Evolutionary conservation across 1,140 invertebrate species (phyloP).

Genomic region (Drosophila aff.): DNA sequence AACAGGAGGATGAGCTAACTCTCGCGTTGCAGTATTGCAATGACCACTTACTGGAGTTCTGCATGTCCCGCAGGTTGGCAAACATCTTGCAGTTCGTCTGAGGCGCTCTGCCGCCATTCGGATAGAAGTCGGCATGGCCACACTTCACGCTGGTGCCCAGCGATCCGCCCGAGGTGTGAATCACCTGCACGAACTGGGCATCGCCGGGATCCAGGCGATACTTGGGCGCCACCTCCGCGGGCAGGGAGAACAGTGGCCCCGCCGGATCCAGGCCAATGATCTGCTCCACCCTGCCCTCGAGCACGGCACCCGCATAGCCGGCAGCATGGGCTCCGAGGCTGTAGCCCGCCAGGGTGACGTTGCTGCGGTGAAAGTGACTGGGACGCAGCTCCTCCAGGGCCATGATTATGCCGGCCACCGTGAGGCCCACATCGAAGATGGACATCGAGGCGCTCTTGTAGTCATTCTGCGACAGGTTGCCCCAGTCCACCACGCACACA

Average conservation of each 20-base stretch:
- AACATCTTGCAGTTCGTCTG: slow-evolving; percentile 91
- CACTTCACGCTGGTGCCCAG: slow-evolving; percentile 90
- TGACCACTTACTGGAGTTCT: slow-evolving; percentile 66
- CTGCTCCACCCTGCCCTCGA: slow-evolving; percentile 85
- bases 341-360: slow-evolving; percentile 91
- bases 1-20: not conserved
- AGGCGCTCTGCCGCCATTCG: slow-evolving; percentile 91
- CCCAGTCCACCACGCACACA: slow-evolving; percentile 88
- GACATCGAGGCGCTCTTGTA: slow-evolving; percentile 81
- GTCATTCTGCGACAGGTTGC: slow-evolving; percentile 86
- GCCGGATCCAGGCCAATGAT: slow-evolving; percentile 91
- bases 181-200: slow-evolving; percentile 95
- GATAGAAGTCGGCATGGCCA: slow-evolving; percentile 95
- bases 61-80: slow-evolving; percentile 66
- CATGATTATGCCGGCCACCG: slow-evolving; percentile 87
- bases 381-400: slow-evolving; percentile 86
- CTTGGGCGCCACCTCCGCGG: slow-evolving; percentile 86
- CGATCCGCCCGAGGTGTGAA: slow-evolving; percentile 94
- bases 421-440: slow-evolving; percentile 87
- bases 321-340: slow-evolving; percentile 95
- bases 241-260: slow-evolving; percentile 91
- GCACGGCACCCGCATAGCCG: slow-evolving; percentile 90
- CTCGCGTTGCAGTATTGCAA: not conserved
- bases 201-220: slow-evolving; percentile 90
- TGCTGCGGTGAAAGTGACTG: slow-evolving; percentile 83